Evolutionary conservation across 2,113 vertebrate species (phyloP).

Genomic region (Aptenodytes forsteri): DNA sequence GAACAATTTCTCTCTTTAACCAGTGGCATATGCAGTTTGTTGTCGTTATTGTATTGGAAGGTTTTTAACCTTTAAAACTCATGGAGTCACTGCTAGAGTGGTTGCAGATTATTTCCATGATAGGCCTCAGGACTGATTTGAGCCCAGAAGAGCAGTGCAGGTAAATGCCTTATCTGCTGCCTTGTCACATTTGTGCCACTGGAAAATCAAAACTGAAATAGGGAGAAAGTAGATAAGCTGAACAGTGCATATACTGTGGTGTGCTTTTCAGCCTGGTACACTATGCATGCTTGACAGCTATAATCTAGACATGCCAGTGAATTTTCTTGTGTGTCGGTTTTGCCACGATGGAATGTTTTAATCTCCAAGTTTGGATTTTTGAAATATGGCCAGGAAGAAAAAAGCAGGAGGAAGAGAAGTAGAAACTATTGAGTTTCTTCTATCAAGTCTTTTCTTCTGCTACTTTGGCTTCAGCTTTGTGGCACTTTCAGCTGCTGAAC

Average conservation of each 20-base stretch:
- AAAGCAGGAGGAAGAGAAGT: neutral
- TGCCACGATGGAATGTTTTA: neutral
- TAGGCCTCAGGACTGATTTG: neutral
- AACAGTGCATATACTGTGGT: neutral
- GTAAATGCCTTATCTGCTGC: neutral
- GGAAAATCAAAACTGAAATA: neutral
- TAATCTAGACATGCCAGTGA: neutral
- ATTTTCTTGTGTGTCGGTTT: neutral
- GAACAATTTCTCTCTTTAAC: neutral
- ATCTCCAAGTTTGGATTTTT: neutral
- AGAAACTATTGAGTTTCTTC: neutral
- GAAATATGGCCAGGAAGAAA: neutral
- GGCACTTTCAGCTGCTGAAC: neutral
- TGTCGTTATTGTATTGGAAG: constrained; percentile 25
- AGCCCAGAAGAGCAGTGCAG: neutral
- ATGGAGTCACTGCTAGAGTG: neutral
- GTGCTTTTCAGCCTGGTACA: neutral
- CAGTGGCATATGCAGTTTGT: constrained; percentile 17
- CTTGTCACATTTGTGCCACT: neutral
- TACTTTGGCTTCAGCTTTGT: neutral
- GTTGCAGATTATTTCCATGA: neutral
- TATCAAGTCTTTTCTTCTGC: neutral
- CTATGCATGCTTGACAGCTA: neutral
- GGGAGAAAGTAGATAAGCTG: neutral
- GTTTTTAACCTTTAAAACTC: constrained; percentile 47